Conservation (phyloP, 2,797 vertebrate species). For the Manis pentadactyla region DNA sequence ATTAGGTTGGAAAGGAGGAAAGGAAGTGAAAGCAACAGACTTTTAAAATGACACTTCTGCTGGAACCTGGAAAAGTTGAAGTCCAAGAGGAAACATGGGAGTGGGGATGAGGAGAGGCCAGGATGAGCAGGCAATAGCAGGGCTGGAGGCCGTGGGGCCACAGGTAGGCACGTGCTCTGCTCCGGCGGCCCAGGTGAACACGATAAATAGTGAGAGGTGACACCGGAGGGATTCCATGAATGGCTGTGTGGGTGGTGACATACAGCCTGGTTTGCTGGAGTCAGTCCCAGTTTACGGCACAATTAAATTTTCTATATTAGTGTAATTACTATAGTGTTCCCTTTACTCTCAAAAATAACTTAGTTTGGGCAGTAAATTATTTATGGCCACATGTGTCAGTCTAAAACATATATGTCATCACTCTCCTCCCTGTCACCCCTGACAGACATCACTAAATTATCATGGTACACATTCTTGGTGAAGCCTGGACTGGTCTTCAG, state of each 20-base stretch:
- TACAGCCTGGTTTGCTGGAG: background rate
- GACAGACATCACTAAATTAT: background rate
- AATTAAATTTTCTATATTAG: background rate
- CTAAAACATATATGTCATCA: background rate
- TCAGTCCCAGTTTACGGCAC: background rate
- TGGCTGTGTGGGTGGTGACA: background rate
- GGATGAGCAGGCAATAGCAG: background rate
- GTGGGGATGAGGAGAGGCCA: background rate
- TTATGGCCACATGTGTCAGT: background rate
- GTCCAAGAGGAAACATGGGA: background rate
- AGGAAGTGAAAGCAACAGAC: background rate
- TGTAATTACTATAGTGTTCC: background rate
- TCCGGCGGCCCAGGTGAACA: background rate
- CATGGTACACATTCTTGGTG: background rate
- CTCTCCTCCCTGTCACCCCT: background rate
- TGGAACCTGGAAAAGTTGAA: background rate
- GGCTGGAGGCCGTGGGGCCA: background rate
- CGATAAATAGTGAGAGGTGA: background rate
- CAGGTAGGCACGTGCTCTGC: background rate
- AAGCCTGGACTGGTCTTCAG: background rate
- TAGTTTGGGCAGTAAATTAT: background rate
- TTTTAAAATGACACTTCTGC: background rate
- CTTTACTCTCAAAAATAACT: background rate
- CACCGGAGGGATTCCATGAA: background rate
- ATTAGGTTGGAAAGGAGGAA: background rate